Base-by-base conservation (phyloP, 2,797 vertebrate species). In the Rallus crepitans region DNA sequence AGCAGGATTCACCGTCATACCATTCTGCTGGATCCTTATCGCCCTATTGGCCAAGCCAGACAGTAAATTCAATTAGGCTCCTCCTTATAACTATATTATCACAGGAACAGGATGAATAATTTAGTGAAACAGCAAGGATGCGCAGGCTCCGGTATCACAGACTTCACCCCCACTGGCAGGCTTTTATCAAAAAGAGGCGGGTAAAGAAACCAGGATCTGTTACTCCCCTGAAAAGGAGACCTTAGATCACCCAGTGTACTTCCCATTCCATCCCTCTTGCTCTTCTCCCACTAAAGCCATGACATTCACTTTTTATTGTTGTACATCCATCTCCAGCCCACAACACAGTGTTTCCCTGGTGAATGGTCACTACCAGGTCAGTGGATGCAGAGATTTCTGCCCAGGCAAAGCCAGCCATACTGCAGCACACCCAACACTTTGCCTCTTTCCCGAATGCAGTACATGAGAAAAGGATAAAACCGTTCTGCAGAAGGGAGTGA, bases 71-170 rank as follows among this genome's bases (percentile, higher is more conserved):
- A 91, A 94, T 95, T 94, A 97, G 78, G 96, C 97, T 96, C 98
- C 97, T 97, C 97, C 97, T 96, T 91, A 96, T 92, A 97, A 95
- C 96, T 97, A 70, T 89, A 93, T 97, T 96, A 97, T 97, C 97
- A 96, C 90, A 90, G 95, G 71, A 96, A 95, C 85, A 95, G 87
- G 71, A 97, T 98, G 95, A 97, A 98, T 98, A 97, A 98, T 98
- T 97, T 93, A 98, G 94, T 95, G 61, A 91, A 96, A 95, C 87
- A 96, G 95, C 95, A 95, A 87, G 89, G 78, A 23, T 95, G 89
- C 69, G 75, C 95, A 94, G 94, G 95, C 91, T 96, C 88, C 1
- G 14, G 89, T 97, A 77, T 93, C 91, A 95, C 80, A 95, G 95
- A 31, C 87, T 85, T 95, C 78, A 70, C 37, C 79, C 64, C 9